phyloP scores from a whole-genome alignment of 37 sponge, comb jelly and placozoan species.

The Cladorhizidae sp. region DNA sequence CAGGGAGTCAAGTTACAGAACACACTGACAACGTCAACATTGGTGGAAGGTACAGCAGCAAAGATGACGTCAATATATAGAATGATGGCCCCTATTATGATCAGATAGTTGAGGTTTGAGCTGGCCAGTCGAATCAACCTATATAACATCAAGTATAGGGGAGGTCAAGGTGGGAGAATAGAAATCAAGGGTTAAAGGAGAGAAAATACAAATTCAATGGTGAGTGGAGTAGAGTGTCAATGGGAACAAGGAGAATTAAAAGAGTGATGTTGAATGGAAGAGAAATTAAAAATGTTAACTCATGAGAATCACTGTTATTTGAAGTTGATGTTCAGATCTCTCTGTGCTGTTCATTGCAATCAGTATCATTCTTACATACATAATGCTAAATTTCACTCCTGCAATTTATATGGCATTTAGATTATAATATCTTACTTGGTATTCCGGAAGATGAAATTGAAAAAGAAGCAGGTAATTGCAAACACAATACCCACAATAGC shows the following conservation, averaged over 20 bases:
- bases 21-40: conserved; percentile 2
- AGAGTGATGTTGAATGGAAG: too few species aligned
- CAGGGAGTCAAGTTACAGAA: conserved; percentile 50
- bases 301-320: too few species aligned
- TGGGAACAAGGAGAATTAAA: too few species aligned
- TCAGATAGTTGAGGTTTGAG: conserved; percentile 50
- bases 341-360: too few species aligned
- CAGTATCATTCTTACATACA: too few species aligned
- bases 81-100: conserved; percentile 47
- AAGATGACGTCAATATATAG: conserved; percentile 34
- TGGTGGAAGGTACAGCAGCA: conserved; percentile 2
- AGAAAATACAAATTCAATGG: too few species aligned
- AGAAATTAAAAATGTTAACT: too few species aligned
- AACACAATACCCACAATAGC: conserved; percentile 22
- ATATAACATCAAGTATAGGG: conserved; percentile 23
- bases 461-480: conserved; percentile 38
- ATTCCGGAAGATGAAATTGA: conserved; percentile 51
- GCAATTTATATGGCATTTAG: too few species aligned
- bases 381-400: too few species aligned
- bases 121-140: conserved; percentile 47
- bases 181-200: not conserved
- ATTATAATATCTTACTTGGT: conserved; percentile 41
- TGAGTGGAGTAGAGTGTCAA: too few species aligned
- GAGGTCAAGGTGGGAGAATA: too few species aligned
- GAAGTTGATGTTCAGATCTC: too few species aligned